Percentiles rank a stretch among this genome's conserved stretches.
phyloP scores from a whole-genome alignment of 2,888 invertebrate species.

The Cryptus armator region DNA sequence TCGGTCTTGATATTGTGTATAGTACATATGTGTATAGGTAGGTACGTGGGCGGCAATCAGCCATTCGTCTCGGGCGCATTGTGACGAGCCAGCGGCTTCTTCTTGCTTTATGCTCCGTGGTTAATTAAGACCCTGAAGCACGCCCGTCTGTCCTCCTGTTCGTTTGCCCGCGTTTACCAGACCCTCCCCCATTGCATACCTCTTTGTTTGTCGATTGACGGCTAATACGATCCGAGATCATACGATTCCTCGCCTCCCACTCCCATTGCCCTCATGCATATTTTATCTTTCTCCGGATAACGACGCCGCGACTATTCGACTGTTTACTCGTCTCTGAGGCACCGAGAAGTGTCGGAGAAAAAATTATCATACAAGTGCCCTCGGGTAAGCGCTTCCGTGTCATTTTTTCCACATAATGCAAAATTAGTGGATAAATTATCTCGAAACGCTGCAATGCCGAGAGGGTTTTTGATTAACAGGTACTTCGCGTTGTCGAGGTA shows the following conservation, averaged over 20 bases:
- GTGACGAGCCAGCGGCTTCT: slow-evolving; percentile 69
- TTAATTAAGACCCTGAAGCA: slow-evolving; percentile 77
- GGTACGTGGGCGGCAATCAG: slow-evolving; percentile 77
- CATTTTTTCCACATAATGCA: background rate
- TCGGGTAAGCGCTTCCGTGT: too few species aligned
- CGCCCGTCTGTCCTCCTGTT: slow-evolving; percentile 26
- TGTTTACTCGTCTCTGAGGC: background rate
- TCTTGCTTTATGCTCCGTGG: slow-evolving; percentile 71
- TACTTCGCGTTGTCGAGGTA: too few species aligned
- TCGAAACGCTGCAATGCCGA: background rate
- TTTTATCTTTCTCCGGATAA: slow-evolving; percentile 8
- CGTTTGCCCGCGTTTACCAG: slow-evolving; percentile 39
- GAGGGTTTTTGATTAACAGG: too few species aligned
- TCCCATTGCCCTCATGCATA: background rate
- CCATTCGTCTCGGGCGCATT: slow-evolving; percentile 69
- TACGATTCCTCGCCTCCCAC: slow-evolving; percentile 38
- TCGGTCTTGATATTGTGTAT: slow-evolving; percentile 50
- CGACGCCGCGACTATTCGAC: background rate
- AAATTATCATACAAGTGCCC: background rate
- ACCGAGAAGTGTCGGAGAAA: background rate
- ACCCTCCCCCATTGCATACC: slow-evolving; percentile 65
- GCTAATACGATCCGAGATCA: slow-evolving; percentile 68
- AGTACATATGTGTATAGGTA: slow-evolving; percentile 53
- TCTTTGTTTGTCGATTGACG: slow-evolving; percentile 74
- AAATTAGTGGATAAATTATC: too few species aligned